phyloP scores from a whole-genome alignment of 2,888 invertebrate species.

The Teinopalpus imperialis region DNA sequence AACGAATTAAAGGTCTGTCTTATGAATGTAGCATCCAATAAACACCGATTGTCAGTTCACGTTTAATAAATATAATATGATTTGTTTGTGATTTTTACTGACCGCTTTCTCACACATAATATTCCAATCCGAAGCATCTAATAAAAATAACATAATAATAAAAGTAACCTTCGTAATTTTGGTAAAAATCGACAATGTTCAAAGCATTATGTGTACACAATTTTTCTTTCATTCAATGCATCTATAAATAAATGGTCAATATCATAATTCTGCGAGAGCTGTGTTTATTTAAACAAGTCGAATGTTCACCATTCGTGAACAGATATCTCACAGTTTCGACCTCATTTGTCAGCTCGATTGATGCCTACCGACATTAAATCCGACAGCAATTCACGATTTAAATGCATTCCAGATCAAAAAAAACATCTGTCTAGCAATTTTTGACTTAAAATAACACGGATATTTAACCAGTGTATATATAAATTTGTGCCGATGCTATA shows the following conservation, averaged over 20 bases:
- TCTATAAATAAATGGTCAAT: conserved; percentile 40
- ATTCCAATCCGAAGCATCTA: too few relatives aligned
- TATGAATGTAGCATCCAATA: too few relatives aligned
- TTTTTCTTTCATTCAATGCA: neutral
- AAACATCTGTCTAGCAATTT: conserved; percentile 15
- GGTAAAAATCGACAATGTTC: too few relatives aligned
- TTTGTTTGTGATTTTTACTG: too few relatives aligned
- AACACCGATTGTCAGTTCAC: too few relatives aligned
- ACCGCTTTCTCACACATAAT: too few relatives aligned
- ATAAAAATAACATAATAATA: too few relatives aligned
- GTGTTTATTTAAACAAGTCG: conserved; percentile 63
- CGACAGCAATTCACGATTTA: conserved; percentile 24
- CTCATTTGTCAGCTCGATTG: conserved; percentile 41
- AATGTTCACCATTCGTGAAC: conserved; percentile 49
- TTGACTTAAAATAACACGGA: neutral
- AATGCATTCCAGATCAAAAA: conserved; percentile 21
- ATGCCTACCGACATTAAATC: conserved; percentile 32
- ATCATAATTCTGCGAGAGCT: conserved; percentile 47
- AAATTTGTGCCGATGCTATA: too few relatives aligned
- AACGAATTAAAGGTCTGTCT: too few relatives aligned
- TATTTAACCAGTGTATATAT: too few relatives aligned
- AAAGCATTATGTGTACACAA: neutral
- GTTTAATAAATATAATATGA: too few relatives aligned
- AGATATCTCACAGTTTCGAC: conserved; percentile 54
- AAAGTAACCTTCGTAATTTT: too few relatives aligned